Conservation (phyloP, 2,888 invertebrate genomes). For the Drosophila affinis region DNA sequence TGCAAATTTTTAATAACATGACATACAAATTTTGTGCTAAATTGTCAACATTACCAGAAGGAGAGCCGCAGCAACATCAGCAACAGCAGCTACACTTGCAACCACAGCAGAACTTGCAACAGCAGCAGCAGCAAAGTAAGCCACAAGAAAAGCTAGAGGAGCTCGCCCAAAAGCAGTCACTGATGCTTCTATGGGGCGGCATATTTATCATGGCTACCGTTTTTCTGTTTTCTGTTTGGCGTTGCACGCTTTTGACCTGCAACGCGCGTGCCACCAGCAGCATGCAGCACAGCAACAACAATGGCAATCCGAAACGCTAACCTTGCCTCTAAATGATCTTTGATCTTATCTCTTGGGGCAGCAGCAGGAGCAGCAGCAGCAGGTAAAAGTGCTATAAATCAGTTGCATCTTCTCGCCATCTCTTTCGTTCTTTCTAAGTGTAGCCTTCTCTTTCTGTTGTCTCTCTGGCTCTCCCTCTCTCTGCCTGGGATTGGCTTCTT, state of each 20-base stretch:
- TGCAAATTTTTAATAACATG: conserved; percentile 70
- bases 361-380: conserved; percentile 4
- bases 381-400: conserved; percentile 61
- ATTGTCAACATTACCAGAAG: conserved; percentile 70
- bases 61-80: conserved; percentile 10
- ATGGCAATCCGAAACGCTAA: conserved; percentile 69
- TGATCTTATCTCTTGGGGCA: conserved; percentile 56
- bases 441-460: not conserved
- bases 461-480: not conserved
- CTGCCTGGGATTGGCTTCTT: not conserved
- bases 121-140: conserved; percentile 18
- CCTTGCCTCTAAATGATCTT: conserved; percentile 68
- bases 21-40: conserved; percentile 72
- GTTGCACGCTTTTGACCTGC: conserved; percentile 75
- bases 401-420: not conserved
- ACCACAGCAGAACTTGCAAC: conserved; percentile 2
- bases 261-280: conserved; percentile 61
- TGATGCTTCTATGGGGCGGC: conserved; percentile 34
- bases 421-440: not conserved
- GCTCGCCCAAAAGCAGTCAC: conserved; percentile 11
- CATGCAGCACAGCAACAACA: conserved; percentile 23
- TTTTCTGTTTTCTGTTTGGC: conserved; percentile 58
- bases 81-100: conserved; percentile 1
- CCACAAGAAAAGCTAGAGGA: conserved; percentile 12
- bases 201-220: conserved; percentile 75